Percentiles rank a stretch among this genome's conserved stretches.
phyloP scores from a whole-genome alignment of 2,888 invertebrate species.

The Trileptium ribeirensis region DNA sequence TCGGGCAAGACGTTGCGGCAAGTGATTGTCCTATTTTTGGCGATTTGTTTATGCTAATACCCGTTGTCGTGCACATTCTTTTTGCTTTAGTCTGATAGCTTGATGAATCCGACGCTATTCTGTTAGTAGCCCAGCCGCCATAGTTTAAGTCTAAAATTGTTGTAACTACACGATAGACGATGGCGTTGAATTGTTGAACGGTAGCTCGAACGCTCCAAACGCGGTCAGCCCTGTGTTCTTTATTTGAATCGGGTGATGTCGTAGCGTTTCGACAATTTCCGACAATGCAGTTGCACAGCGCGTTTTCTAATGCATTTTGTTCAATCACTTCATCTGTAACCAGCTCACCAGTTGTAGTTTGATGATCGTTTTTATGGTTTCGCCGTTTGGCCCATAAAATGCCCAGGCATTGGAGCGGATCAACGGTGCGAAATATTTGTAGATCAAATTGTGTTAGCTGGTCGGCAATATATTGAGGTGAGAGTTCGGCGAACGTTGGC shows the following conservation, averaged over 20 bases:
- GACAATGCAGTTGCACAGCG: neutral
- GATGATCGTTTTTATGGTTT: neutral
- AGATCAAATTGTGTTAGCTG: neutral
- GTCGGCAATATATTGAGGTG: too few species aligned
- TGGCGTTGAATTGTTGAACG: neutral
- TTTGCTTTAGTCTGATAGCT: neutral
- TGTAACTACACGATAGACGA: neutral
- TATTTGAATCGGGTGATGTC: too few species aligned
- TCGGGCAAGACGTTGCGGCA: neutral
- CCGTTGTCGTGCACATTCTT: neutral
- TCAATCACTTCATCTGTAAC: too few species aligned
- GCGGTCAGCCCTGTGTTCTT: neutral
- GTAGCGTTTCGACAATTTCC: neutral
- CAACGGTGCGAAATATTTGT: neutral
- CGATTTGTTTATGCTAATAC: neutral
- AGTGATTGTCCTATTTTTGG: neutral
- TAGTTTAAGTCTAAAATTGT: neutral
- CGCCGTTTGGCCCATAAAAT: neutral
- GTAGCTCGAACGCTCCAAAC: neutral
- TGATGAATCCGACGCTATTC: neutral
- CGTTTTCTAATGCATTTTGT: neutral
- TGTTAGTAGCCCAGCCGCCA: neutral
- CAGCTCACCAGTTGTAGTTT: too few species aligned
- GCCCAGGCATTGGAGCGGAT: neutral
- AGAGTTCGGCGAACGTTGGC: too few species aligned